Evolutionary conservation across 2,888 invertebrate genomes (phyloP).

Genomic region (Aspidapion aeneum): DNA sequence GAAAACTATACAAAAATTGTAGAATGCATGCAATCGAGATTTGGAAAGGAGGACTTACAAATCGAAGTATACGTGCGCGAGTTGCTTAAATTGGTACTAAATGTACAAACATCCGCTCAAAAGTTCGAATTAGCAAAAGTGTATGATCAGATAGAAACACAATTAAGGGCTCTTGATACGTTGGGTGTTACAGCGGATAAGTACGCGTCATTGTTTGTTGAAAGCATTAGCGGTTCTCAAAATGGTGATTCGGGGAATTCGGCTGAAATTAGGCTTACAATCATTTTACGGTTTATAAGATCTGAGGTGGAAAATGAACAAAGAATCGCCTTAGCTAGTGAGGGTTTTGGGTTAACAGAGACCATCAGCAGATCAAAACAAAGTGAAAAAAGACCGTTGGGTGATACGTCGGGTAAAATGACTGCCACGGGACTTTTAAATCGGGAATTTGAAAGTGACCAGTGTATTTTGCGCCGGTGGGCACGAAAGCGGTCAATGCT

Average conservation of each 20-base stretch:
- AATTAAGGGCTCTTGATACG: slow-evolving; percentile 32
- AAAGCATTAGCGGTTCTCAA: slow-evolving; percentile 26
- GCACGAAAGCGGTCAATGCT: slow-evolving; percentile 24
- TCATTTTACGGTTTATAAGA: slow-evolving; percentile 25
- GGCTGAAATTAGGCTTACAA: slow-evolving; percentile 9
- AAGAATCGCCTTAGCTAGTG: slow-evolving; percentile 24
- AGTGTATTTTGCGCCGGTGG: slow-evolving; percentile 22
- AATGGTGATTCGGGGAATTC: not conserved
- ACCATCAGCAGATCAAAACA: no score
- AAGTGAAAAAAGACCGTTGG: no score
- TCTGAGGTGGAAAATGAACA: slow-evolving; percentile 30
- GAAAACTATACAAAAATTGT: slow-evolving; percentile 28
- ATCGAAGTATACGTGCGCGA: slow-evolving; percentile 37
- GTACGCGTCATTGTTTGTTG: slow-evolving; percentile 34
- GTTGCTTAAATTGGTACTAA: slow-evolving; percentile 32
- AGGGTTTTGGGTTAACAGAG: slow-evolving; percentile 12
- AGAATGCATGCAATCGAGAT: slow-evolving; percentile 29
- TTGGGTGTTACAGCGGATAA: slow-evolving; percentile 33
- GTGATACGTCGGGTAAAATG: no score
- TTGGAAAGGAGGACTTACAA: slow-evolving; percentile 26
- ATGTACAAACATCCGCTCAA: slow-evolving; percentile 21
- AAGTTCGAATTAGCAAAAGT: slow-evolving; percentile 20
- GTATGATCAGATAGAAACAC: slow-evolving; percentile 34
- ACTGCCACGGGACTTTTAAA: no score
- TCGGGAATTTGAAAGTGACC: no score